A percentile compares a stretch with the other conserved stretches of the same genome.
Conservation (phyloP, 2,113 vertebrate genomes). For the Poeciliopsis occidentalis region DNA sequence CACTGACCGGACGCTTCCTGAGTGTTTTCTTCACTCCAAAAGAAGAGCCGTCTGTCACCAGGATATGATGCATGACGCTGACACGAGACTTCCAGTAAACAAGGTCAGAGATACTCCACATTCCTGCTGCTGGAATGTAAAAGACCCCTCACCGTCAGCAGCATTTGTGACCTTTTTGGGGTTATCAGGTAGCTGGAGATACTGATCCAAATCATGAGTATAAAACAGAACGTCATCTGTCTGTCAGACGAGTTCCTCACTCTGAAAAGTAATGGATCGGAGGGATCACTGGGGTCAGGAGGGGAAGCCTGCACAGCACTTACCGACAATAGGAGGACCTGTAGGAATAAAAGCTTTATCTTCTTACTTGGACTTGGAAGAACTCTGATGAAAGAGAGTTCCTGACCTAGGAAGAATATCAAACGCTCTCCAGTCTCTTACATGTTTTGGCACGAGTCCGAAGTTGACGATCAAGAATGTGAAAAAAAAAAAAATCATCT, state of each 20-base stretch:
- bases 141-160: conserved; percentile 26
- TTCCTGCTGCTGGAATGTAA: conserved; percentile 57
- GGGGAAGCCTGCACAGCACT: conserved; percentile 42
- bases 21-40: conserved; percentile 47
- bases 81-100: conserved; percentile 50
- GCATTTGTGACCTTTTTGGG: not conserved
- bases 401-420: conserved; percentile 19
- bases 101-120: conserved; percentile 32
- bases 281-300: conserved; percentile 28
- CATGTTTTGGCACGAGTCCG: not conserved
- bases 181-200: conserved; percentile 36
- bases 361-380: conserved; percentile 13
- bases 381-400: conserved; percentile 42
- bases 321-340: conserved; percentile 59
- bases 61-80: conserved; percentile 61
- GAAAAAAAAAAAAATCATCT: not conserved
- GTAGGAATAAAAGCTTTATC: conserved; percentile 40
- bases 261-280: conserved; percentile 35
- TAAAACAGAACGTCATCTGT: conserved; percentile 43
- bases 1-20: conserved; percentile 42
- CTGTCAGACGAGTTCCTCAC: conserved; percentile 30
- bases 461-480: not conserved
- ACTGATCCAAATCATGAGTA: conserved; percentile 9
- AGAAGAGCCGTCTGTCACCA: conserved; percentile 29
- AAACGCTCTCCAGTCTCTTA: not conserved